Evolutionary conservation across 2,888 invertebrate genomes (phyloP).

Genomic region (Catocala nupta): DNA sequence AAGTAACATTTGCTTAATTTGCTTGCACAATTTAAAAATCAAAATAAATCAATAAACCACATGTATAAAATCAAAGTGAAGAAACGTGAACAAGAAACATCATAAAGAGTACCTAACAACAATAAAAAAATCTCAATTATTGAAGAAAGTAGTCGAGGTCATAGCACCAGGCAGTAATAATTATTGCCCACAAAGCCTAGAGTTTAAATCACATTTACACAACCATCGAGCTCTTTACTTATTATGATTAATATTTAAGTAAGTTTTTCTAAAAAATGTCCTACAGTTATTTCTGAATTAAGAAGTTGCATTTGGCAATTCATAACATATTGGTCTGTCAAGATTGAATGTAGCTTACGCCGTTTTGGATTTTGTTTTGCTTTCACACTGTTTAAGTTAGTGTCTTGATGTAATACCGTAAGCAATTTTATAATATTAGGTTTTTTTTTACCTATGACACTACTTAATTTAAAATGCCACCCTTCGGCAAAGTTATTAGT

Average conservation of each 20-base stretch:
- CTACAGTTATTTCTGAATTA: conserved; percentile 11
- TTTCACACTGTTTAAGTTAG: too few relatives aligned
- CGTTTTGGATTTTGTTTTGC: conserved; percentile 2
- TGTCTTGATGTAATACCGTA: background rate
- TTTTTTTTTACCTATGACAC: background rate
- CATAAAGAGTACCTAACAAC: conserved; percentile 2
- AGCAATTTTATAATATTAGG: conserved; percentile 4
- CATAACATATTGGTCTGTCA: conserved; percentile 6
- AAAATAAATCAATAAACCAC: background rate
- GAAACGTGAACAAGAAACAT: conserved; percentile 3
- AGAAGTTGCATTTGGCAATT: conserved; percentile 1
- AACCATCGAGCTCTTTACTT: conserved; percentile 14
- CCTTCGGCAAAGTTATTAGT: conserved; percentile 3
- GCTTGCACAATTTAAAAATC: conserved; percentile 1
- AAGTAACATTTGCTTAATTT: conserved; percentile 8
- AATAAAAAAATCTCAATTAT: background rate
- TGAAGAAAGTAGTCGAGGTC: background rate
- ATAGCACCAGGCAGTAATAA: conserved; percentile 10
- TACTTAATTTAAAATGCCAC: conserved; percentile 6
- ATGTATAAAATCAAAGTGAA: conserved; percentile 6
- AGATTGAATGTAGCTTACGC: conserved; percentile 19
- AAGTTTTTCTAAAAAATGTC: conserved; percentile 14
- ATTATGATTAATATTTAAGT: conserved; percentile 11
- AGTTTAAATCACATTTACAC: conserved; percentile 11
- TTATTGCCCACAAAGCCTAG: conserved; percentile 13